phyloP scores from a whole-genome alignment of 2,888 invertebrate species.

The Arctia plantaginis region DNA sequence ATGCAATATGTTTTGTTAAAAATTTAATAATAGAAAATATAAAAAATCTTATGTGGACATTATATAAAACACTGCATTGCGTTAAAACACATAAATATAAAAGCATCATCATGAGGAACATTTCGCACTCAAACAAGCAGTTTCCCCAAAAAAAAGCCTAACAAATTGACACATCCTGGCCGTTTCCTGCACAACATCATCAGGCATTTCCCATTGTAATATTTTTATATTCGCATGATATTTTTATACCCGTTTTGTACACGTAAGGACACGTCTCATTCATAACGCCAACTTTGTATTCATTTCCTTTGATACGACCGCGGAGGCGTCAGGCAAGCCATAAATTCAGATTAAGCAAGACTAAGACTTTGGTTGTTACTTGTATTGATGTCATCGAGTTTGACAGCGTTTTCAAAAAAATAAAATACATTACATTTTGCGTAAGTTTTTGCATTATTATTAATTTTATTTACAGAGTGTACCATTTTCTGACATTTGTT shows the following conservation, averaged over 20 bases:
- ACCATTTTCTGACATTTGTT: too few species aligned
- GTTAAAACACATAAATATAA: not conserved
- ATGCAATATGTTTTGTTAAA: too few species aligned
- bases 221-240: conserved; percentile 25
- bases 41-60: too few species aligned
- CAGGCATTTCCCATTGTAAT: conserved; percentile 8
- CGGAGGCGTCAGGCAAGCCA: conserved; percentile 58
- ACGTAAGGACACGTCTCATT: conserved; percentile 53
- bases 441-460: too few species aligned
- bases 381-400: conserved; percentile 25
- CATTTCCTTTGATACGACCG: conserved; percentile 57
- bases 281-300: conserved; percentile 64
- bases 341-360: conserved; percentile 65
- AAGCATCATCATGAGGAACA: not conserved
- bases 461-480: too few species aligned
- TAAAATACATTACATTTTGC: too few species aligned
- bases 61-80: too few species aligned
- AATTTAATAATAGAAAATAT: too few species aligned
- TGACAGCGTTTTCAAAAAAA: conserved; percentile 16
- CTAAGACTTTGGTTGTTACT: conserved; percentile 20
- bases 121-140: conserved; percentile 4
- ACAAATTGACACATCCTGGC: conserved; percentile 46
- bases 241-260: conserved; percentile 34
- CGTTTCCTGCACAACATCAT: conserved; percentile 22
- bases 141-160: conserved; percentile 29